Evolutionary conservation across 1,140 invertebrate genomes (phyloP).

Genomic region (Anagrus nilaparvatae): DNA sequence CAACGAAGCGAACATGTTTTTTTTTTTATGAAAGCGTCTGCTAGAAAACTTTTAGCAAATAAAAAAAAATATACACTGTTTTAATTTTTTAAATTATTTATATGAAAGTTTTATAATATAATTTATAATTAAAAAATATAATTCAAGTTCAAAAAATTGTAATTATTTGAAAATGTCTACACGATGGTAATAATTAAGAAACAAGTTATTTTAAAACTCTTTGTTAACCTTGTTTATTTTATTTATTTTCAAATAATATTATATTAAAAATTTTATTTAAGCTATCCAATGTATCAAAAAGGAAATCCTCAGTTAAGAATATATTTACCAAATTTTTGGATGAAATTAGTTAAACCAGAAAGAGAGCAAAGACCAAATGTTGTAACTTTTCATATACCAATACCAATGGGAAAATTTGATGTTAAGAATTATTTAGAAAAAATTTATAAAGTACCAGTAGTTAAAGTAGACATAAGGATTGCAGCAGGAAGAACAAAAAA

Average conservation of each 20-base stretch:
- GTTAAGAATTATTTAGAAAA: slow-evolving; percentile 90
- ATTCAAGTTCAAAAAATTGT: too few relatives aligned
- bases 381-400: slow-evolving; percentile 75
- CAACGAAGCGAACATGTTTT: too few relatives aligned
- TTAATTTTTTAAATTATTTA: too few relatives aligned
- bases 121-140: too few relatives aligned
- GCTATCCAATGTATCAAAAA: slow-evolving; percentile 80
- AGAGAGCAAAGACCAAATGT: slow-evolving; percentile 56
- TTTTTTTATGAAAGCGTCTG: too few relatives aligned
- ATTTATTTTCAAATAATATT: background rate
- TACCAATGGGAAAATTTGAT: slow-evolving; percentile 75
- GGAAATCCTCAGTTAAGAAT: slow-evolving; percentile 83
- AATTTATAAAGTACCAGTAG: slow-evolving; percentile 77
- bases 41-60: too few relatives aligned
- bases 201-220: too few relatives aligned
- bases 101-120: too few relatives aligned
- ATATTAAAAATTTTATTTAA: background rate
- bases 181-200: too few relatives aligned
- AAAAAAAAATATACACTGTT: too few relatives aligned
- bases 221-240: too few relatives aligned
- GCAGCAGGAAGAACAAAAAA: slow-evolving; percentile 48
- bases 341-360: slow-evolving; percentile 71
- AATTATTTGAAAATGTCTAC: too few relatives aligned
- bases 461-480: slow-evolving; percentile 63
- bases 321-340: slow-evolving; percentile 89